phyloP scores from a whole-genome alignment of 2,797 vertebrate species.

The Danio tinwini region DNA sequence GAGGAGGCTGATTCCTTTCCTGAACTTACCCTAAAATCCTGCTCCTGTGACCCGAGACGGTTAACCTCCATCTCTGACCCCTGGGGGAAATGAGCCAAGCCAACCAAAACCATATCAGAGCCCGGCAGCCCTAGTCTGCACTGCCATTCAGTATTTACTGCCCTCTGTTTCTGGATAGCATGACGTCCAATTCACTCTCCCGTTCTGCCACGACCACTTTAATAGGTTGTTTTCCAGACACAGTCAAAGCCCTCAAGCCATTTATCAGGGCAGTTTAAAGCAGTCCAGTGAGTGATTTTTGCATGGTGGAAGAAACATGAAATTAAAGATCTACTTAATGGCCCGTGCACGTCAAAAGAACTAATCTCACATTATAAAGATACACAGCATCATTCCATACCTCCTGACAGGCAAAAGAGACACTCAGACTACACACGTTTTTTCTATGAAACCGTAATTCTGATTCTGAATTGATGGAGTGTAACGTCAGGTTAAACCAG shows the following conservation, averaged over 20 bases:
- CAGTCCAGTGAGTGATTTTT: conserved; percentile 21
- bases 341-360: conserved; percentile 17
- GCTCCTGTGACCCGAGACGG: conserved; percentile 45
- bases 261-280: conserved; percentile 39
- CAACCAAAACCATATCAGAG: conserved; percentile 34
- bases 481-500: conserved; percentile 46
- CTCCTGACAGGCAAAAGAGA: conserved; percentile 26
- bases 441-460: conserved; percentile 41
- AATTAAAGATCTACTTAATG: conserved; percentile 36
- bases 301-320: conserved; percentile 13
- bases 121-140: conserved; percentile 25
- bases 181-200: conserved; percentile 24
- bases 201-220: conserved; percentile 42
- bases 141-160: conserved; percentile 44
- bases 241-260: conserved; percentile 31
- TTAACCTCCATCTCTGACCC: conserved; percentile 40
- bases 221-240: conserved; percentile 44
- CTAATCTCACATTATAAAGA: conserved; percentile 21
- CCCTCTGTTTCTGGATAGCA: conserved; percentile 40
- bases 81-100: conserved; percentile 12
- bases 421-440: background rate
- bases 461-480: conserved; percentile 46
- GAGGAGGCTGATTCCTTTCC: conserved; percentile 48
- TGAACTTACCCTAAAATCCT: conserved; percentile 49
- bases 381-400: conserved; percentile 31